These are phyloP conservation scores for Neosilurus hyrtlii DNA, from an alignment of 2,797 vertebrate genomes.

Conservation along the genomic window DNA sequence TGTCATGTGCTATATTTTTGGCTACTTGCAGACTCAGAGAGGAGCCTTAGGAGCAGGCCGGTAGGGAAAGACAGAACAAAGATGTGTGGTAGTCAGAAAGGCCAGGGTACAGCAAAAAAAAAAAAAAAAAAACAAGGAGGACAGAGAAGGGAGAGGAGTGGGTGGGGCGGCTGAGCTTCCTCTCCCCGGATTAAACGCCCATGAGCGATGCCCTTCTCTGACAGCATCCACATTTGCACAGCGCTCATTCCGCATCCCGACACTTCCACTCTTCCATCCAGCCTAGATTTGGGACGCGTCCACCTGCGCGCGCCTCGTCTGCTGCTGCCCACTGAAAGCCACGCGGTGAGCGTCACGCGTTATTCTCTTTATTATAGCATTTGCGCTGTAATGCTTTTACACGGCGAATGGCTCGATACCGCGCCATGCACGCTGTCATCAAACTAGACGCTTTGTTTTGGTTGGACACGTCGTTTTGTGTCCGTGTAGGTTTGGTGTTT, in stretches of 20 bases:
- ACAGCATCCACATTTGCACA: conserved; percentile 73
- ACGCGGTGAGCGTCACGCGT: conserved; percentile 70
- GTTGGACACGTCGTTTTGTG: not conserved
- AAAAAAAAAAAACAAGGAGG: not conserved
- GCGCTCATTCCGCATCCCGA: conserved; percentile 36
- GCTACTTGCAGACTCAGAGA: conserved; percentile 49
- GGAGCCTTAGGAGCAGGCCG: conserved; percentile 57
- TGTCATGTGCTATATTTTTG: not conserved
- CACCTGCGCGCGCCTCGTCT: conserved; percentile 1
- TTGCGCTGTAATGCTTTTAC: conserved; percentile 56
- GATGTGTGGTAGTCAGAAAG: conserved; percentile 50
- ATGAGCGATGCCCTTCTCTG: conserved; percentile 68
- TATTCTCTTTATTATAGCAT: not conserved
- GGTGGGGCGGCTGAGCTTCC: conserved; percentile 69
- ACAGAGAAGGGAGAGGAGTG: conserved; percentile 25
- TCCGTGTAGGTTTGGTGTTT: not conserved
- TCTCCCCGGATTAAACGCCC: conserved; percentile 72
- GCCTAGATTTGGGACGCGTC: conserved; percentile 46
- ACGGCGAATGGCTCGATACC: conserved; percentile 44
- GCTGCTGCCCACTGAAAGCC: conserved; percentile 54
- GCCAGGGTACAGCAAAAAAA: not conserved
- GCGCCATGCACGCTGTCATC: conserved; percentile 1
- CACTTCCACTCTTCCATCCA: conserved; percentile 57
- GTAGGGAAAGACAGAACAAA: conserved; percentile 29
- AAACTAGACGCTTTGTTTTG: conserved; percentile 12